phyloP scores from a whole-genome alignment of 2,888 invertebrate genomes.

The Pecten maximus region DNA sequence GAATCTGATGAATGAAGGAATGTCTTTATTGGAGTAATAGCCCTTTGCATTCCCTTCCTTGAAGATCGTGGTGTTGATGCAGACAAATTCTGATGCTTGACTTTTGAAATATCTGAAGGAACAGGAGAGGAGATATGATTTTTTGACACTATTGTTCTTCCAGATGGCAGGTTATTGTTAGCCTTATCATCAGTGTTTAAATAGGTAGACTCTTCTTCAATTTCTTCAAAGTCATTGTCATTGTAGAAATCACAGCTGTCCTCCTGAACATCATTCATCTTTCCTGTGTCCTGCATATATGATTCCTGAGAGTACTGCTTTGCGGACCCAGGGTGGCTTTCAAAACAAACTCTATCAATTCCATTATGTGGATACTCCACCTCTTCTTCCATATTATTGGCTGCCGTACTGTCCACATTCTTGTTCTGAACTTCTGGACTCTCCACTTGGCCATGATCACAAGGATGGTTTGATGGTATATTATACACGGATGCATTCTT shows the following conservation, averaged over 20 bases:
- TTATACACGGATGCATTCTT: neutral
- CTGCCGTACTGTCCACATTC: neutral
- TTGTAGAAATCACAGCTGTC: neutral
- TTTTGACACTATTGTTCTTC: neutral
- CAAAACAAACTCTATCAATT: neutral
- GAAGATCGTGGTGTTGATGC: neutral
- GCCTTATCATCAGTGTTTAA: neutral
- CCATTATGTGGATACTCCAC: neutral
- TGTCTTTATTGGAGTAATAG: neutral
- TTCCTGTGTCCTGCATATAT: neutral
- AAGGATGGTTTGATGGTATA: neutral
- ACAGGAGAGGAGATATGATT: neutral
- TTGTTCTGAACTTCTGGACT: slow-evolving; percentile 5
- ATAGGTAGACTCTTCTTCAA: neutral
- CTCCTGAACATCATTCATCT: neutral
- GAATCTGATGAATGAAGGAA: neutral
- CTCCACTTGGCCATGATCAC: neutral
- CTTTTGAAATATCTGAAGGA: neutral
- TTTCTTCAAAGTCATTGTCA: neutral
- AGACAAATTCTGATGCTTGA: neutral
- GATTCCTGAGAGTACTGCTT: neutral
- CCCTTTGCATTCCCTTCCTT: neutral
- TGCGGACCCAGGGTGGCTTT: neutral
- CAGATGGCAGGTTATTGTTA: neutral
- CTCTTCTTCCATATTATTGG: neutral